Conservation (phyloP, 2,797 vertebrate species). For the Acrossocheilus wenchowensis region DNA sequence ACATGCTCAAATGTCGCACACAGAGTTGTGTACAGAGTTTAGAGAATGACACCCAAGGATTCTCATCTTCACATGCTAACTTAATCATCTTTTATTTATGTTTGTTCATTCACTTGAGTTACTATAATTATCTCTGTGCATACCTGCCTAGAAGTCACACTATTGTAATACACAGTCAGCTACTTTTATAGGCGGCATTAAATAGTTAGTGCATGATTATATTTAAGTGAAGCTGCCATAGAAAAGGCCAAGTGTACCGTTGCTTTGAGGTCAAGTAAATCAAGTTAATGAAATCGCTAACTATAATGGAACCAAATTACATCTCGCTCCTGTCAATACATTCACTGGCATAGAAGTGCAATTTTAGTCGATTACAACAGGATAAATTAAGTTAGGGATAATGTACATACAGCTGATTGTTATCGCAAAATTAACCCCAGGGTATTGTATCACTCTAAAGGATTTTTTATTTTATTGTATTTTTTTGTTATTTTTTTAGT, state of each 20-base stretch:
- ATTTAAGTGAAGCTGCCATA: slow-evolving; percentile 15
- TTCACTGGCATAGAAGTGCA: neutral
- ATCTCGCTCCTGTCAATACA: neutral
- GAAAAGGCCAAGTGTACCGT: slow-evolving; percentile 1
- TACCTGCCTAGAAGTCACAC: neutral
- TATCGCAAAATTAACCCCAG: neutral
- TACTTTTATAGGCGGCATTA: neutral
- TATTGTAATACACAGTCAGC: neutral
- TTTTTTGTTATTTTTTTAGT: too few species aligned
- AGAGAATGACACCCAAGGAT: neutral
- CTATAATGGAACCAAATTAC: slow-evolving; percentile 20
- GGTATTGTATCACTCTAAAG: neutral
- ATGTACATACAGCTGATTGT: slow-evolving; percentile 1
- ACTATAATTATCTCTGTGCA: neutral
- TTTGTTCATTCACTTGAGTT: neutral
- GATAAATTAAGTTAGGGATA: neutral
- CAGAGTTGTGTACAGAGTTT: neutral
- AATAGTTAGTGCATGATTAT: slow-evolving; percentile 19
- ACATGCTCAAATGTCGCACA: neutral
- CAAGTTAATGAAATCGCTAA: slow-evolving; percentile 10
- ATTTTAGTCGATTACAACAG: slow-evolving; percentile 1
- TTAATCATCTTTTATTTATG: slow-evolving; percentile 4
- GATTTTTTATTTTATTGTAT: neutral
- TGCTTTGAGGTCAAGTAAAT: slow-evolving; percentile 20
- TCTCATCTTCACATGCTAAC: neutral